Percentiles rank a stretch among this genome's conserved stretches.
Evolutionary conservation across 1,140 invertebrate species (phyloP).

Genomic region (Anastrepha ludens): DNA sequence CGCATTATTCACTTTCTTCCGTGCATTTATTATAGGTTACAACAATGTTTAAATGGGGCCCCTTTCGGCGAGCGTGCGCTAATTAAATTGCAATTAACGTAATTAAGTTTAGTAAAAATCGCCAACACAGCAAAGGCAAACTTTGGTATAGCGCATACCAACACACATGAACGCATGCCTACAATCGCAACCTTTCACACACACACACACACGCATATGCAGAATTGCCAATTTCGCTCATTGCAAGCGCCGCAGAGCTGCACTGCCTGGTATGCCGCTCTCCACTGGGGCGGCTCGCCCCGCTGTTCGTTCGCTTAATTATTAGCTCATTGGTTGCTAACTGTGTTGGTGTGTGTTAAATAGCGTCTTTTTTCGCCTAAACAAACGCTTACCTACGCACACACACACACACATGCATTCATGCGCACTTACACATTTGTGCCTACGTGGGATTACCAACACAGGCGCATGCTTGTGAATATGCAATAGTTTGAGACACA

Average conservation of each 20-base stretch:
- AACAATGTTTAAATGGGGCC: neutral
- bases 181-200: neutral
- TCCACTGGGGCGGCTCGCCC: neutral
- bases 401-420: neutral
- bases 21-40: neutral
- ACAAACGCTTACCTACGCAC: neutral
- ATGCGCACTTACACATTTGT: neutral
- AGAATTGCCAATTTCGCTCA: slow-evolving; percentile 13
- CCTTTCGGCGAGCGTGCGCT: neutral
- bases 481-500: neutral
- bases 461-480: neutral
- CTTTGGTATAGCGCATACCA: neutral
- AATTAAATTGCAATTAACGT: slow-evolving; percentile 50
- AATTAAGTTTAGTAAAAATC: slow-evolving; percentile 49
- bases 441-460: neutral
- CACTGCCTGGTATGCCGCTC: neutral
- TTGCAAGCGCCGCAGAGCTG: neutral
- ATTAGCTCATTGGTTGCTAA: slow-evolving; percentile 23
- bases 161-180: neutral
- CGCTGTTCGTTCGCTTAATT: neutral
- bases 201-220: neutral
- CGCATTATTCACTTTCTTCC: slow-evolving; percentile 43
- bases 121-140: slow-evolving; percentile 21
- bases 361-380: neutral
- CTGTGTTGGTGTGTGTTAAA: neutral